These are phyloP conservation scores for Thomomys bottae DNA, from an alignment of 2,113 vertebrate species.

Conservation along the genomic window DNA sequence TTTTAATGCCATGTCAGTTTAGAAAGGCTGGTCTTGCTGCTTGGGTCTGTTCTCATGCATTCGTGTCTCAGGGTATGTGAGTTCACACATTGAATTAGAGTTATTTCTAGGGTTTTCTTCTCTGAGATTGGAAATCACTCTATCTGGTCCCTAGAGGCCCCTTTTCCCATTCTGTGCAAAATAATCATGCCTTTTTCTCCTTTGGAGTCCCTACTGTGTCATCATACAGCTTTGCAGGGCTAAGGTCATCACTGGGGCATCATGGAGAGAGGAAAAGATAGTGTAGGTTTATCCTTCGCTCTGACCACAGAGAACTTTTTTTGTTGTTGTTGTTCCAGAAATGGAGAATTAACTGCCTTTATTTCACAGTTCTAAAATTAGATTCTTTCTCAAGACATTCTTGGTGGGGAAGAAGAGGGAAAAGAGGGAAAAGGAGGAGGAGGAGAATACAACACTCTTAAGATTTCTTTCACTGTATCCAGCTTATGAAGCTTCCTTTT, in stretches of 20 bases:
- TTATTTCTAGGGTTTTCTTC: background rate
- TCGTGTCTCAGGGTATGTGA: background rate
- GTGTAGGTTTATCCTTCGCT: background rate
- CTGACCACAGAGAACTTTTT: background rate
- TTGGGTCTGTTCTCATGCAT: background rate
- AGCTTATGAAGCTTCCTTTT: background rate
- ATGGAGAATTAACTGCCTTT: background rate
- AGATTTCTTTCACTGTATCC: background rate
- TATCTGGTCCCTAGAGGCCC: background rate
- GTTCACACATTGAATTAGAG: no score
- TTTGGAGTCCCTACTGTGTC: background rate
- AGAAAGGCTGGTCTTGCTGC: background rate
- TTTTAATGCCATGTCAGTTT: background rate
- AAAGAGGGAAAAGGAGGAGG: background rate
- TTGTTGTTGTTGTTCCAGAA: background rate
- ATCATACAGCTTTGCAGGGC: background rate
- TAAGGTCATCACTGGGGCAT: background rate
- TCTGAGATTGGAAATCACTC: background rate
- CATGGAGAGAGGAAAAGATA: background rate
- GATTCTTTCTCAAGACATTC: background rate
- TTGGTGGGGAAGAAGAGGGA: background rate
- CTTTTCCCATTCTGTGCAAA: background rate
- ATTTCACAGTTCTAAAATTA: background rate
- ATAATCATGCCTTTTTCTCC: background rate
- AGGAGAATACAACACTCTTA: background rate